Evolutionary conservation across 2,888 invertebrate species (phyloP), one percentile per base, ranked within the genome.

Genomic region (Patella pellucida): DNA sequence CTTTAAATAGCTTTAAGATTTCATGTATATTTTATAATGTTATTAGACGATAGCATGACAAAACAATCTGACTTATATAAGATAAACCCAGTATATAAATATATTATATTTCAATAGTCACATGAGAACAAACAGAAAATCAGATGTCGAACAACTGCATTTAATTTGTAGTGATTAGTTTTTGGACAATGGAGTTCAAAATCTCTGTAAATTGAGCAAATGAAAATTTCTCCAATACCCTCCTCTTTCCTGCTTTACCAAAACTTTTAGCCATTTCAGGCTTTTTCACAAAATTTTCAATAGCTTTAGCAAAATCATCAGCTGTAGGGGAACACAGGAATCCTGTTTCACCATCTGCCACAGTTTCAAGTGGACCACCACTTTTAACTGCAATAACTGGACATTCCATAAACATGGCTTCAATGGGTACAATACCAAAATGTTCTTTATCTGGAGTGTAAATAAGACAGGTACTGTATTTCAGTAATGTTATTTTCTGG

Each of bases 371-470:
- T 0, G 99, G 99, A 0, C 99, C 99, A 50, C 99, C 99, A 86
- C 96, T 96, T 86, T 96, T 95, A 0, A 96, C 95, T 0, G 99
- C 99, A 82, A 99, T 94, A 0, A 99, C 98, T 5, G 99, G 98
- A 87, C 96, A 96, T 4, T 94, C 93, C 89, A 95, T 94, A 89
- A 96, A 96, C 99, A 99, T 99, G 0, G 98, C 98, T 92, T 99
- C 99, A 74, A 99, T 92, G 0, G 99, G 99, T 12, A 99, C 99
- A 86, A 99, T 99, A 7, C 99, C 99, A 92, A 99, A 99, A 92
- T 99, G 99, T 91, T 99, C 99, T 89, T 96, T 96, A 3, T 95
- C 94, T 1, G 99, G 99, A 11, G 99, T 99, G 89, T 99, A 99
- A 31, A 99, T 89, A 27, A 99, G 92, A 81, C 96, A 95, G 74